A percentile compares a stretch with the other conserved stretches of the same genome.
phyloP scores from a whole-genome alignment of 2,797 vertebrate species.

The Valencia hispanica region DNA sequence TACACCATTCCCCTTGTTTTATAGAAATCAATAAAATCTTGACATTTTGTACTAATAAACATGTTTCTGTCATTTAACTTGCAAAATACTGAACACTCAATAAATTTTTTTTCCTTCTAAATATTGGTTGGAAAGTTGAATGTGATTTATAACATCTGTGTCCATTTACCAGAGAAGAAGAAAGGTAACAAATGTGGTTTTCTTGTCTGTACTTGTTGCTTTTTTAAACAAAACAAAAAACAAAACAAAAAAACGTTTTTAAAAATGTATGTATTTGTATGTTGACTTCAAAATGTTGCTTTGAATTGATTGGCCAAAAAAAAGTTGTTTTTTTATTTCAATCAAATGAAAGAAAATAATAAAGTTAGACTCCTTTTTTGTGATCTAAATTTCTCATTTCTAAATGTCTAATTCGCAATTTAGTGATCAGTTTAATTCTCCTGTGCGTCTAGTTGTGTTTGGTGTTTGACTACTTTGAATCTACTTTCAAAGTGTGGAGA shows the following conservation, averaged over 20 bases:
- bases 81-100: background rate
- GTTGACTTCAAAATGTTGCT: background rate
- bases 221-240: no score
- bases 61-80: background rate
- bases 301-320: no score
- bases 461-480: no score
- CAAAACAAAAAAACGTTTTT: background rate
- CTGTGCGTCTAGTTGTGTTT: no score
- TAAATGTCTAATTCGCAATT: no score
- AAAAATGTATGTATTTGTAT: background rate
- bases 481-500: no score
- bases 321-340: no score
- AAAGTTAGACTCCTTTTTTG: background rate
- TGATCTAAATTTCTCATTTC: background rate
- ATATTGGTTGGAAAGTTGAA: background rate
- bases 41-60: background rate
- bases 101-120: background rate
- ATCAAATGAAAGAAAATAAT: no score
- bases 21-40: background rate
- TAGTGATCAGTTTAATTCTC: no score
- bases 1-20: background rate
- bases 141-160: background rate
- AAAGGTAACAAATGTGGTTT: background rate
- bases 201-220: background rate
- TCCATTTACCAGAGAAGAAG: background rate